Conservation (phyloP, 2,888 invertebrate genomes). For the Mellilla xanthometata region DNA sequence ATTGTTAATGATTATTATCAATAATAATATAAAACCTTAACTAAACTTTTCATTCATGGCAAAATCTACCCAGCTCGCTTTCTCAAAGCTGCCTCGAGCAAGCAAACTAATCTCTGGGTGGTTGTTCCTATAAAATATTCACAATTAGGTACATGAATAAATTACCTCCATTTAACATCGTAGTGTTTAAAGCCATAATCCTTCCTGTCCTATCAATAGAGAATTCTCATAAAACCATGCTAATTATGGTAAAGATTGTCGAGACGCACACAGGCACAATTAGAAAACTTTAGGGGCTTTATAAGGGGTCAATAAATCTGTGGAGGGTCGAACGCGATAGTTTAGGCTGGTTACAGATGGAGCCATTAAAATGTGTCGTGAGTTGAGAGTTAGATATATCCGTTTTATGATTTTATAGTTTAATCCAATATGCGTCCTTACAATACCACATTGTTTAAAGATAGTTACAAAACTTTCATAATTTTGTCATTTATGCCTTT, state of each 20-base stretch:
- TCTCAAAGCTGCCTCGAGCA: constrained; percentile 11
- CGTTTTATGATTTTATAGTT: too few relatives aligned
- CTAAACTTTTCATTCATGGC: too few relatives aligned
- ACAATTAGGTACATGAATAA: constrained; percentile 26
- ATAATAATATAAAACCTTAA: too few relatives aligned
- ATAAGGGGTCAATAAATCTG: constrained; percentile 75
- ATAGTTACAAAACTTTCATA: too few relatives aligned
- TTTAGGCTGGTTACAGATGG: constrained; percentile 45
- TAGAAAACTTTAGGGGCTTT: constrained; percentile 76
- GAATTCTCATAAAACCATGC: constrained; percentile 61
- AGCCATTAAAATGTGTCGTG: constrained; percentile 6
- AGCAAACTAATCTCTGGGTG: constrained; percentile 19
- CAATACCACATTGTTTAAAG: too few relatives aligned
- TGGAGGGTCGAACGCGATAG: constrained; percentile 62
- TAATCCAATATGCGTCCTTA: too few relatives aligned
- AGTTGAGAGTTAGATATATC: too few relatives aligned
- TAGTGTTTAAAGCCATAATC: constrained; percentile 25
- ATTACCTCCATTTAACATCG: constrained; percentile 25
- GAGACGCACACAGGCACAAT: constrained; percentile 63
- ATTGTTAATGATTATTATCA: too few relatives aligned
- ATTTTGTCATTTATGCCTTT: too few relatives aligned
- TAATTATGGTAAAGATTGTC: constrained; percentile 69
- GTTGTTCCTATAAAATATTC: constrained; percentile 24
- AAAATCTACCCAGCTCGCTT: too few relatives aligned
- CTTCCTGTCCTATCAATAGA: constrained; percentile 39